Evolutionary conservation across 2,888 invertebrate species (phyloP), one percentile per base, ranked within the genome.

Genomic region (Ramazzottius varieornatus): DNA sequence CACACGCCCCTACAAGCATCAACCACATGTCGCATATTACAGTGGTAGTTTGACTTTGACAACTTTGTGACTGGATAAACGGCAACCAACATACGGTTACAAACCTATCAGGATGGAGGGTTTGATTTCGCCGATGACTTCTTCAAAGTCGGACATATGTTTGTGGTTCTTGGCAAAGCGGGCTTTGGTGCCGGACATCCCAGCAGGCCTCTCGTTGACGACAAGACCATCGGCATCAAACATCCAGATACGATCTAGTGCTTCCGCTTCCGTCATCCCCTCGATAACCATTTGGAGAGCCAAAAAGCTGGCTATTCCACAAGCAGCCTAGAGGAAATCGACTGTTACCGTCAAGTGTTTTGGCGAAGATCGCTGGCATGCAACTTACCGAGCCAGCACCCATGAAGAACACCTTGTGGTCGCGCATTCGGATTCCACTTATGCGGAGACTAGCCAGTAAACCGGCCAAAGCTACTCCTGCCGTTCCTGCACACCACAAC

Each of bases 201-300:
- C 33, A 64, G 33, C 33, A 4, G 64, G 64, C 4, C 33, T 4
- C 67, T 68, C 77, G 71, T 85, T 86, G 0, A 91, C 90, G 73
- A 96, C 85, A 32, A 98, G 82, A 0, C 98, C 98, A 73, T 86
- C 87, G 32, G 91, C 91, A 78, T 98, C 98, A 64, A 94, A 87
- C 83, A 98, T 83, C 86, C 86, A 98, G 72, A 99, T 88, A 73
- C 83, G 85, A 1, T 76, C 76, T 67, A 82, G 82, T 0, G 96
- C 96, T 2, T 86, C 86, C 33, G 81, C 81, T 32, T 83, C 82
- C 0, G 82, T 73, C 0, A 83, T 78, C 1, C 96, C 92, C 73
- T 93, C 92, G 40, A 83, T 82, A 72, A 80, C 79, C 93, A 98
- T 92, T 2, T 93, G 91, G 84, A 88, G 86, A 20, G 87, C 84